Evolutionary conservation across 1,140 invertebrate species (phyloP).

Genomic region (Mamestra configurata): DNA sequence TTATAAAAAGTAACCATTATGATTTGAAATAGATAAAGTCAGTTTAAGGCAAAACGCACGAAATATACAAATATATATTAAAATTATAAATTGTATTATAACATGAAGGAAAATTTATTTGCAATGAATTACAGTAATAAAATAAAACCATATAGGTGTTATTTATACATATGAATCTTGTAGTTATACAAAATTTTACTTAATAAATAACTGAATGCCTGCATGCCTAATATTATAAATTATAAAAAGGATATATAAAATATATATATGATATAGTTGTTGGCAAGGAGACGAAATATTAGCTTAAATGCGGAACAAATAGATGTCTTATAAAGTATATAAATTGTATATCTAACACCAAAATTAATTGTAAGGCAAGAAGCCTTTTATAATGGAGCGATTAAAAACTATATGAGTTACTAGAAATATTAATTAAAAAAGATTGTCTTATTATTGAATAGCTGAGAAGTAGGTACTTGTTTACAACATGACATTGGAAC

Average conservation of each 20-base stretch:
- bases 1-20: constrained; percentile 15
- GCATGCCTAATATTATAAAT: constrained; percentile 3
- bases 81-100: too few species aligned
- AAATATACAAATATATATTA: constrained; percentile 15
- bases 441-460: background rate
- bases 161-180: constrained; percentile 1
- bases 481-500: background rate
- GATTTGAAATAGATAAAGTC: constrained; percentile 20
- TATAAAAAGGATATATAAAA: constrained; percentile 1
- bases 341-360: constrained; percentile 3
- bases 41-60: constrained; percentile 27
- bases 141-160: background rate
- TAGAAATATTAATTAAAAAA: too few species aligned
- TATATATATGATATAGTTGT: constrained; percentile 11
- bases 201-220: background rate
- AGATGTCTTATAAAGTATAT: constrained; percentile 23
- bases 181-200: constrained; percentile 6
- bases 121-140: background rate
- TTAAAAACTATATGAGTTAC: background rate
- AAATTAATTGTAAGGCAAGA: background rate
- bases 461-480: background rate
- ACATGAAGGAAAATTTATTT: background rate
- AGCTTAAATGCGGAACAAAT: constrained; percentile 41
- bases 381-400: background rate
- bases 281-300: constrained; percentile 20